phyloP scores from a whole-genome alignment of 2,797 vertebrate genomes.

The Tadarida brasiliensis region DNA sequence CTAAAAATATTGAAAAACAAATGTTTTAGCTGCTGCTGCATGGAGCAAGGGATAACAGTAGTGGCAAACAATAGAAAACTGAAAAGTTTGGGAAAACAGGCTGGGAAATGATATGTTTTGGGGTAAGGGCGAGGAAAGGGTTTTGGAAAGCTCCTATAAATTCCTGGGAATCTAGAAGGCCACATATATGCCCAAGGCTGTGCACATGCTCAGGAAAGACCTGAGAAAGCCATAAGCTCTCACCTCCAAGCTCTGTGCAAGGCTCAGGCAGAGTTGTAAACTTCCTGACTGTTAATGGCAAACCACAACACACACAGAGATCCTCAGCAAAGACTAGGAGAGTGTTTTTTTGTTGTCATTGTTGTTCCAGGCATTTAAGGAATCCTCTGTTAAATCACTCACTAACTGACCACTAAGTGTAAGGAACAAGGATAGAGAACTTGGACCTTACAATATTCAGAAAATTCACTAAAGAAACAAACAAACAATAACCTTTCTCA shows the following conservation, averaged over 20 bases:
- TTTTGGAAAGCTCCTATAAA: neutral
- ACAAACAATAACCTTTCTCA: neutral
- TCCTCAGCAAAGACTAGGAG: neutral
- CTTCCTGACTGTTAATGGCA: neutral
- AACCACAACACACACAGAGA: neutral
- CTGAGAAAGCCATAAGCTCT: neutral
- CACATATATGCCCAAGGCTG: neutral
- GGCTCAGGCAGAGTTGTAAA: slow-evolving; percentile 1
- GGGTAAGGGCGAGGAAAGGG: neutral
- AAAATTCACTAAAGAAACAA: slow-evolving; percentile 8
- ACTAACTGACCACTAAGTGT: neutral
- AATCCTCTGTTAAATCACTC: slow-evolving; percentile 24
- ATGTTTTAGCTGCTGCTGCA: neutral
- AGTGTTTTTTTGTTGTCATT: neutral
- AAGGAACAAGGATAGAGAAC: neutral
- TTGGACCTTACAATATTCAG: slow-evolving; percentile 5
- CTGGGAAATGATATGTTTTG: neutral
- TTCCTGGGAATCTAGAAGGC: neutral
- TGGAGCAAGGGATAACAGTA: neutral
- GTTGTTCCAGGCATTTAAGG: neutral
- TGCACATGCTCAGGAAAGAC: neutral
- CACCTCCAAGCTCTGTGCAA: neutral
- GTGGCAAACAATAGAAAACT: neutral
- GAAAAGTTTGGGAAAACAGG: neutral
- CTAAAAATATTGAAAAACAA: slow-evolving; percentile 19